Evolutionary conservation across 2,888 invertebrate genomes (phyloP), one percentile per base, ranked within the genome.

Genomic region (Acronicta aceris): DNA sequence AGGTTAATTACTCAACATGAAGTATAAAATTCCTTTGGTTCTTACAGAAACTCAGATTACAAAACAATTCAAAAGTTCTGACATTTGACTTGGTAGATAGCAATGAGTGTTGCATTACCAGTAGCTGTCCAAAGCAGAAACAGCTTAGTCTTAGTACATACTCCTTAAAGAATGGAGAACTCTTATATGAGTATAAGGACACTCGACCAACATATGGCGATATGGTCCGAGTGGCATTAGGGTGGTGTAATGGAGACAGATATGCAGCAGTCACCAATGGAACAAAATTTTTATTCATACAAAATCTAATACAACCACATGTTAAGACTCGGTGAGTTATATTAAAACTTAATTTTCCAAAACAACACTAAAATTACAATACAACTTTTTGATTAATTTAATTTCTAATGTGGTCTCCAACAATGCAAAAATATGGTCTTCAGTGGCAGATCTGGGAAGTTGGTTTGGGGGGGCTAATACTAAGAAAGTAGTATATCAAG

Each of bases 231-330:
- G 90, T 93, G 0, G 85, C 93, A 0, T 61, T 95, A n/a, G 95
- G 95, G 8, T 85, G 84, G 79, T 91, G 86, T 59, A 82, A 90
- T 50, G 87, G 88, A 25, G 89, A 91, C 16, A 84, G 82, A 76
- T 92, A 88, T 87, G 95, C 89, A 45, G 94, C 93, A 12, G 76
- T 95, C 17, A 81, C 83, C 21, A 93, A 94, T 82, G 94, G 92
- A 36, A 88, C 90, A 1, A 87, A 84, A 69, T 78, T 57, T 52
- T 71, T 95, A 21, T 88, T 79, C 53, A 83, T 95, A 41, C 94
- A 93, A 72, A 91, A 93, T 75, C 74, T 94, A 49, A 71, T 83
- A 12, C 81, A 89, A 57, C 89, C 91, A 40, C 86, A 90, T 76
- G 36, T 89, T 8, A 83, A 65, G 61, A 75, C 84, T 58, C 72